These are phyloP conservation scores for Callopanchax toddi DNA, from an alignment of 2,113 vertebrate species.

Conservation along the genomic window DNA sequence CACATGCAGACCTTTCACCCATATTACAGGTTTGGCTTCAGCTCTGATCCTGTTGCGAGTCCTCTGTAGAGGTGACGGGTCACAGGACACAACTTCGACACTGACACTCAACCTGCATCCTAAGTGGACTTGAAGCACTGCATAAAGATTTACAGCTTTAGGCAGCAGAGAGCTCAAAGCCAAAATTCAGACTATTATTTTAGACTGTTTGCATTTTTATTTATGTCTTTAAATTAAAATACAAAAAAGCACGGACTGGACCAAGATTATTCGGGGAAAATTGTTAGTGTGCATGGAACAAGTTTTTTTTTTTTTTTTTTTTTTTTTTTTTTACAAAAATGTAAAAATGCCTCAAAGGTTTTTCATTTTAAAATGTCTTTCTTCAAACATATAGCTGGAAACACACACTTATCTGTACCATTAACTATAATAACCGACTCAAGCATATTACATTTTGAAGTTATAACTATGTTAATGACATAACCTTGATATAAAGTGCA, in stretches of 20 bases:
- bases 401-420: background rate
- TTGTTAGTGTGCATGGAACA: too few species aligned
- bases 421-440: background rate
- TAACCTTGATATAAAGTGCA: background rate
- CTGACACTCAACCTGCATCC: slow-evolving; percentile 8
- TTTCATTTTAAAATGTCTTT: background rate
- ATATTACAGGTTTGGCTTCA: background rate
- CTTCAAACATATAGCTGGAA: too few species aligned
- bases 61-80: background rate
- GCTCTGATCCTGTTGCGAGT: background rate
- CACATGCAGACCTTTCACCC: slow-evolving; percentile 15
- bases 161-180: background rate
- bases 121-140: background rate
- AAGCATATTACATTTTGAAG: background rate
- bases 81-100: slow-evolving; percentile 4
- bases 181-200: background rate
- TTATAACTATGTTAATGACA: background rate
- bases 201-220: background rate
- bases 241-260: too few species aligned
- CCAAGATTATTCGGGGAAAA: too few species aligned
- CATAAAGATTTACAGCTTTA: background rate
- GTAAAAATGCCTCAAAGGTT: background rate
- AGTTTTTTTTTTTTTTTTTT: too few species aligned
- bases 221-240: background rate
- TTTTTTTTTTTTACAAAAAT: too few species aligned